phyloP scores from a whole-genome alignment of 2,888 invertebrate species.

The Ommatoiulus sabulosus region DNA sequence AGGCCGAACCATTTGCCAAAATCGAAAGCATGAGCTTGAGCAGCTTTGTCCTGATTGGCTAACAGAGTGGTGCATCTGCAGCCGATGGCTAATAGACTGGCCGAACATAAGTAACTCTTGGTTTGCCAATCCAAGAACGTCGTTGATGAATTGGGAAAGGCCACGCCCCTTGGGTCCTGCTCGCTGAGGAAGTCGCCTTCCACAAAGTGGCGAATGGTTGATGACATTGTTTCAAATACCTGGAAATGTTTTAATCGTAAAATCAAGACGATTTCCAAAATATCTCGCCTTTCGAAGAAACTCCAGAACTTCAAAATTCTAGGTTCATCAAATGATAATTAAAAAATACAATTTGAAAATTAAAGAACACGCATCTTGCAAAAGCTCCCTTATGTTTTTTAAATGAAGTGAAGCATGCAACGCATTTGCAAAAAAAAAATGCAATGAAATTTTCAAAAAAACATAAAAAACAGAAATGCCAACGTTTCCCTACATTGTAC shows the following conservation, averaged over 20 bases:
- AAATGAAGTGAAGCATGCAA: too few species aligned
- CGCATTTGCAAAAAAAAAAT: too few species aligned
- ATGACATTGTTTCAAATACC: slow-evolving; percentile 4
- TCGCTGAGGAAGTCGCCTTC: slow-evolving; percentile 91
- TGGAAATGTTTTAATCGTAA: background rate
- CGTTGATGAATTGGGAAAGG: slow-evolving; percentile 76
- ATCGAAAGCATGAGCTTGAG: slow-evolving; percentile 84
- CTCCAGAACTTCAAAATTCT: too few species aligned
- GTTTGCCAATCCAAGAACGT: slow-evolving; percentile 67
- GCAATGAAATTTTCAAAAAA: too few species aligned
- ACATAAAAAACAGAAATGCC: too few species aligned
- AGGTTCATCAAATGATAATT: too few species aligned
- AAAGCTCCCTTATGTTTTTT: too few species aligned
- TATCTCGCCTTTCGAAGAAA: too few species aligned
- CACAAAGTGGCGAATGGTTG: slow-evolving; percentile 85
- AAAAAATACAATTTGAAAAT: too few species aligned
- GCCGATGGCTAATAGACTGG: slow-evolving; percentile 81
- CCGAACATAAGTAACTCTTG: slow-evolving; percentile 78
- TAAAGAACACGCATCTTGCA: too few species aligned
- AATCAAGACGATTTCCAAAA: background rate
- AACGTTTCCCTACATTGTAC: too few species aligned
- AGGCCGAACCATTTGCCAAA: slow-evolving; percentile 92
- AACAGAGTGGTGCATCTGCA: slow-evolving; percentile 88
- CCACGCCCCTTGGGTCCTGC: slow-evolving; percentile 86
- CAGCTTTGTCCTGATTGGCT: slow-evolving; percentile 81